Evolutionary conservation across 2,888 invertebrate genomes (phyloP).

Genomic region (Artemia sp.): DNA sequence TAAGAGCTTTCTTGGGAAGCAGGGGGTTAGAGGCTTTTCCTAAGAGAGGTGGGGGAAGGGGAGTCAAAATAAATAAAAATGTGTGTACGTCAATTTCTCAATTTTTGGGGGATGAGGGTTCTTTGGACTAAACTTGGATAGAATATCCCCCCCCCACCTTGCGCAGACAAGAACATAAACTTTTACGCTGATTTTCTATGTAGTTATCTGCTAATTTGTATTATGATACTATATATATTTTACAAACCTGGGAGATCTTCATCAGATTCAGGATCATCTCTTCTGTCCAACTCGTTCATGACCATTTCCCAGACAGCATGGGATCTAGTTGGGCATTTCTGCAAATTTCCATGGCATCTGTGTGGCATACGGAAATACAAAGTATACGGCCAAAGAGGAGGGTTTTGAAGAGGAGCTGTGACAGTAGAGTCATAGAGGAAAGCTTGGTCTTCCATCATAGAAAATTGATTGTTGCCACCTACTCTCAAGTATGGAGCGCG

Average conservation of each 20-base stretch:
- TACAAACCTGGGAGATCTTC: constrained; percentile 57
- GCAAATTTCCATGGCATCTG: constrained; percentile 76
- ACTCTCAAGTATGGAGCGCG: constrained; percentile 76
- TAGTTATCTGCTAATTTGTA: no score
- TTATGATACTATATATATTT: no score
- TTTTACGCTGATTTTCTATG: no score
- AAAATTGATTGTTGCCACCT: constrained; percentile 88
- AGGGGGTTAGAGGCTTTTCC: no score
- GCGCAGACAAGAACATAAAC: no score
- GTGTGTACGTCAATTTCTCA: no score
- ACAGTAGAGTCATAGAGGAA: constrained; percentile 91
- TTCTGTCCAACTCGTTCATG: constrained; percentile 77
- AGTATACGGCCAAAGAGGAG: constrained; percentile 93
- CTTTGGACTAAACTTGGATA: no score
- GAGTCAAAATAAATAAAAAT: no score
- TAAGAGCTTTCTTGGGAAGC: no score
- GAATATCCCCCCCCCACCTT: no score
- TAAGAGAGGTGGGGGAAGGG: no score
- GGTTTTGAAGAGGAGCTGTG: constrained; percentile 72
- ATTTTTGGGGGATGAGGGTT: no score
- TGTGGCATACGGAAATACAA: constrained; percentile 95
- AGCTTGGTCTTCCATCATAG: constrained; percentile 91
- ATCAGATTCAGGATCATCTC: constrained; percentile 74
- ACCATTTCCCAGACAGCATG: constrained; percentile 95
- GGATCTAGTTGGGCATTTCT: constrained; percentile 74